Base-by-base conservation (phyloP, 2,797 vertebrate species). In the Chelmon rostratus region DNA sequence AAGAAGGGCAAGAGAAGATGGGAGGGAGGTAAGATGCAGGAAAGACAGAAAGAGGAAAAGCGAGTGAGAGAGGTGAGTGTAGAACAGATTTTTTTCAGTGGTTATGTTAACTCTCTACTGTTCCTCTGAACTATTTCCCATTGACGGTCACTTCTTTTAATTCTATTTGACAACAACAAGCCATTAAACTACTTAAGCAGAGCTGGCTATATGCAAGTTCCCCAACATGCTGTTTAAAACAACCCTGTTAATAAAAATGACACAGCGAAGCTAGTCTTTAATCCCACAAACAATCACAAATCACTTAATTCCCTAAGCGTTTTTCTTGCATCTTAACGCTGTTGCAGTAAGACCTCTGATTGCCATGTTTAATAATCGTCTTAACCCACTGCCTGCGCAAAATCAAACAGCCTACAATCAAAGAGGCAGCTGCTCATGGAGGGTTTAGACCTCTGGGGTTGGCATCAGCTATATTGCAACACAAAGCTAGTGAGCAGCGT, bases 231-330 rank as follows among this genome's bases (percentile, higher is more conserved):
- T 52, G 44, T 81, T 79, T 77, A 46, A 66, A 81, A 75, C 47
- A 73, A 69, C 23, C 46, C 25, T 40, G 16, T 46, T 54, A 44
- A 68, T 68, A 76, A 57, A 81, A 72, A 58, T 38, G 49, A 78
- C 58, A 78, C 67, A 31, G 82, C 49, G 80, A 90, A 88, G 70
- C 62, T 21, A 35, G 68, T 66, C 56, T 70, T 64, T 85, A 89
- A 88, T 84, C 83, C 87, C 50, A 64, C 68, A 84, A 89, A 92
- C 84, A 88, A 90, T 91, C 82, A 83, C 80, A 89, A 91, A 91
- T 84, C 82, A 86, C 81, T 88, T 87, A 85, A 92, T 86, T 87
- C 82, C 65, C 44, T 62, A 61, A 88, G 79, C 16, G 68, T 81
- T 89, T 86, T 89, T 57, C 78, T 87, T 82, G 54, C 77, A 72